Conservation (phyloP, 2,797 vertebrate species). For the Chrysocyon brachyurus region DNA sequence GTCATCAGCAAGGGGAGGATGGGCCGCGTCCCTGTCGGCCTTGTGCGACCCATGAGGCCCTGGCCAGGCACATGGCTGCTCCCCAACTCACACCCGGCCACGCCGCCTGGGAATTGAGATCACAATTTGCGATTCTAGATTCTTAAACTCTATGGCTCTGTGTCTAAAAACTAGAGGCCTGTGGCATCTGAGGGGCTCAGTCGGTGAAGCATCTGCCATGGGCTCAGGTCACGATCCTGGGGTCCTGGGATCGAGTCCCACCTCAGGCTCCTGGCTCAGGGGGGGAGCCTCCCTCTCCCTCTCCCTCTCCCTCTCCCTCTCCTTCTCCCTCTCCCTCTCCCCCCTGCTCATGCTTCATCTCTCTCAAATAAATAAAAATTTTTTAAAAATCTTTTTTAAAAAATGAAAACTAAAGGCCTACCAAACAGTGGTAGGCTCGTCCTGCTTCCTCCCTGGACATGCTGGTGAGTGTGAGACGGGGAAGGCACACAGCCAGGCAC, state of each 20-base stretch:
- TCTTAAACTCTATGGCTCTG: not conserved
- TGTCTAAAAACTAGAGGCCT: not conserved
- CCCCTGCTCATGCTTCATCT: no score
- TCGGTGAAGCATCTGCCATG: no score
- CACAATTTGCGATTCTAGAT: not conserved
- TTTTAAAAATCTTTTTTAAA: no score
- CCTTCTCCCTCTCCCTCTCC: no score
- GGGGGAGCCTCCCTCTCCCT: no score
- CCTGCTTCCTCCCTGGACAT: accelerated
- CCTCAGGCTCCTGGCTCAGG: no score
- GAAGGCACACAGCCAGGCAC: not conserved
- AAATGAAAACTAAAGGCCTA: no score
- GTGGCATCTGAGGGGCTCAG: no score
- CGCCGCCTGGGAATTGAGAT: not conserved
- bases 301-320: no score
- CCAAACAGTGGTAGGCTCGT: accelerated
- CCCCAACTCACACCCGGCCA: accelerated
- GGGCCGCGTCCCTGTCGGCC: accelerated
- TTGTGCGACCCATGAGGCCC: accelerated
- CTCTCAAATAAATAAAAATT: no score
- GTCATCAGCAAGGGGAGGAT: accelerated
- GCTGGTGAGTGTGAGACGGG: accelerated
- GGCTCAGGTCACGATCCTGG: no score
- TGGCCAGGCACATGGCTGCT: accelerated
- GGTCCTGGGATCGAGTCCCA: no score